phyloP scores from a whole-genome alignment of 2,888 invertebrate genomes.

The Eugnorisma glareosa region DNA sequence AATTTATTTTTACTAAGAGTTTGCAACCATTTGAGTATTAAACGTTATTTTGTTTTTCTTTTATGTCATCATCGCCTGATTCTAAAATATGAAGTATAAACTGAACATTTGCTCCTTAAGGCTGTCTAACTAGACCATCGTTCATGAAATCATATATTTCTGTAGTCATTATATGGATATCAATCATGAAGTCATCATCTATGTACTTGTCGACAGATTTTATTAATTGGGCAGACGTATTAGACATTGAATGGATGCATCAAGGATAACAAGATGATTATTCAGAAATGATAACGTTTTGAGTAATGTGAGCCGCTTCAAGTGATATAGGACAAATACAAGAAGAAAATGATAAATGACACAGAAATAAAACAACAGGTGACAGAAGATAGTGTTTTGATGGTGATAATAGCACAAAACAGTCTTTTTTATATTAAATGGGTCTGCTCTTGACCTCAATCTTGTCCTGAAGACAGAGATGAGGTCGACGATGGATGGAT shows the following conservation, averaged over 20 bases:
- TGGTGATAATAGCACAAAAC: background rate
- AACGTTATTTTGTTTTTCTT: background rate
- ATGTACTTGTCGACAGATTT: background rate
- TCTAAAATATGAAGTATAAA: background rate
- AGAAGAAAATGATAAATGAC: background rate
- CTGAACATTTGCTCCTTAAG: background rate
- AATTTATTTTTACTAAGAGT: background rate
- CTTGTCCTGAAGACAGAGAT: too few species aligned
- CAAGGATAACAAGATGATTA: background rate
- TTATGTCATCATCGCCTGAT: background rate
- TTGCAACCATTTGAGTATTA: background rate
- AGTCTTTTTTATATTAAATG: too few species aligned
- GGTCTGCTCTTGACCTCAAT: too few species aligned
- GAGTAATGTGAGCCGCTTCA: too few species aligned
- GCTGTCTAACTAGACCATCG: background rate
- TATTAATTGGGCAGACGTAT: conserved; percentile 1
- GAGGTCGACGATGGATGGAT: too few species aligned
- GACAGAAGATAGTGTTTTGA: background rate
- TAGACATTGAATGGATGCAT: background rate
- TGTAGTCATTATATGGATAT: background rate
- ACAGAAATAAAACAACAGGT: background rate
- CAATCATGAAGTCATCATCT: conserved; percentile 12
- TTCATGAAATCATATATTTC: background rate
- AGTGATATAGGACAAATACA: background rate
- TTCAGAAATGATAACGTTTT: background rate